phyloP scores from a whole-genome alignment of 2,797 vertebrate species.

The Champsocephalus esox region DNA sequence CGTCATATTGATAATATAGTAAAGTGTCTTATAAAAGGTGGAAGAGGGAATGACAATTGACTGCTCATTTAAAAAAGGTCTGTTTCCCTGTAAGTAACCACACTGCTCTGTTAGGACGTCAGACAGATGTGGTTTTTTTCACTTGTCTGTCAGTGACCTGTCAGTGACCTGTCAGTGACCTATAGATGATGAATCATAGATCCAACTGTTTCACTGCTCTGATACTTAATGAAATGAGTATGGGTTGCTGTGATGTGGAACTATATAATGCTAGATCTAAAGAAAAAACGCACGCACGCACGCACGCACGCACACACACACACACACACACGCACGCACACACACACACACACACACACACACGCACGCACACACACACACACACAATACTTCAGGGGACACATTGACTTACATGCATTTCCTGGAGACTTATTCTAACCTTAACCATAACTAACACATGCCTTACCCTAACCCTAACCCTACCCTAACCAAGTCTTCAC shows the following conservation, averaged over 20 bases:
- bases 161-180: background rate
- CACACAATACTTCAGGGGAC: too few relatives aligned
- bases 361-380: too few relatives aligned
- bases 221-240: background rate
- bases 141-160: constrained; percentile 19
- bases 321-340: background rate
- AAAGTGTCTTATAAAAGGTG: background rate
- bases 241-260: background rate
- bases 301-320: too few relatives aligned
- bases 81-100: background rate
- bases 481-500: too few relatives aligned
- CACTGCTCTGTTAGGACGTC: background rate
- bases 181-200: background rate
- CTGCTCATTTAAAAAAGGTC: background rate
- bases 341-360: too few relatives aligned
- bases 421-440: too few relatives aligned
- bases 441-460: too few relatives aligned
- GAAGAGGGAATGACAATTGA: background rate
- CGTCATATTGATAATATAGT: background rate
- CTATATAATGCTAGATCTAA: background rate
- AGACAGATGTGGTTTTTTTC: background rate
- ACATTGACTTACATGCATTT: too few relatives aligned
- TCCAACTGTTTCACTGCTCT: background rate
- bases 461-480: too few relatives aligned
- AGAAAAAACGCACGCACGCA: background rate